Evolutionary conservation across 2,113 vertebrate genomes (phyloP).

Genomic region (Micromys minutus): DNA sequence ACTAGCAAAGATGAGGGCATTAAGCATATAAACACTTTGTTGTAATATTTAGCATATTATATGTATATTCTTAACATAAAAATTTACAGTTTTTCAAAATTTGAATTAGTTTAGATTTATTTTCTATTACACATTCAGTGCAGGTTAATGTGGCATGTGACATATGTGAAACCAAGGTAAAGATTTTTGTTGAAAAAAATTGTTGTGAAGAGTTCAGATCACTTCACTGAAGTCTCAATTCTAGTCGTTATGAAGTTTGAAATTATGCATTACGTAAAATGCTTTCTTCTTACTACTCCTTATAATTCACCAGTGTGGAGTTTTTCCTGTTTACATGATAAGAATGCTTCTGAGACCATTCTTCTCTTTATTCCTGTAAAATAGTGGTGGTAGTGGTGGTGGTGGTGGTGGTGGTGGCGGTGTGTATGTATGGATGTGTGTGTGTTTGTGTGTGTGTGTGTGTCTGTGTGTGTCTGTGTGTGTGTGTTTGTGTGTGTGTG

Average conservation of each 20-base stretch:
- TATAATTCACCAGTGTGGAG: neutral
- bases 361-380: neutral
- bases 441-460: too few relatives aligned
- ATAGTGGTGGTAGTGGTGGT: neutral
- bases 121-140: neutral
- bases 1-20: fast-evolving
- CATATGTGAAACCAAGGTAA: neutral
- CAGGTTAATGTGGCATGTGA: neutral
- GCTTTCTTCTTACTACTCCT: neutral
- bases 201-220: neutral
- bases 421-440: too few relatives aligned
- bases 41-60: neutral
- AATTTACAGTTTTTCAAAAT: neutral
- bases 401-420: too few relatives aligned
- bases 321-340: neutral
- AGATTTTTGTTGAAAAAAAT: neutral
- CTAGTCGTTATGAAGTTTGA: neutral
- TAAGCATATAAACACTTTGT: neutral
- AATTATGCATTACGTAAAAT: neutral
- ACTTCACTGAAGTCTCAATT: neutral
- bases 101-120: neutral
- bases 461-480: neutral
- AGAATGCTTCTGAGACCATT: neutral
- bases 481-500: neutral
- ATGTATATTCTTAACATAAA: neutral